phyloP scores from a whole-genome alignment of 2,113 vertebrate genomes.

The Prinia subflava region DNA sequence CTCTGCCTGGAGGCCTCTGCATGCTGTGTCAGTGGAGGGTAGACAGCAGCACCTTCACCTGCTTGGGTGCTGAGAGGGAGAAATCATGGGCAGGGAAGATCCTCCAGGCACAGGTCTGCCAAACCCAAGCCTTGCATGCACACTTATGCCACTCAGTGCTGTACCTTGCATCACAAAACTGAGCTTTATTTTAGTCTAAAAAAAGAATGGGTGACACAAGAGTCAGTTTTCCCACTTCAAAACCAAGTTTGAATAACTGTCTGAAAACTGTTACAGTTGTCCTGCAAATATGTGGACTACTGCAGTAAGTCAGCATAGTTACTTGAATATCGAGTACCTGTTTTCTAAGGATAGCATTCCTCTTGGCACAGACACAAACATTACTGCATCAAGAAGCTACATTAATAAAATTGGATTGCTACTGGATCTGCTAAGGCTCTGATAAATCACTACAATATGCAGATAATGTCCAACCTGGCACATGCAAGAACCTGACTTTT shows the following conservation, averaged over 20 bases:
- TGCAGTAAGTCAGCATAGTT: background rate
- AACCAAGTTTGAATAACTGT: background rate
- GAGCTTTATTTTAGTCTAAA: background rate
- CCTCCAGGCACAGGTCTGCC: background rate
- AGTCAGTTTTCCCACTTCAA: background rate
- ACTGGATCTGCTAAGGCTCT: background rate
- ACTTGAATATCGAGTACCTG: background rate
- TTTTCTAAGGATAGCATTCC: background rate
- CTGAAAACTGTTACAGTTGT: background rate
- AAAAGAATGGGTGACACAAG: background rate
- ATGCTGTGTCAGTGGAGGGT: accelerated
- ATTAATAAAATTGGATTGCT: background rate
- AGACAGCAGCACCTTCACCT: background rate
- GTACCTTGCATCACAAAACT: background rate
- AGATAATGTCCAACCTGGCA: background rate
- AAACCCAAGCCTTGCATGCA: background rate
- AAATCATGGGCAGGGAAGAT: background rate
- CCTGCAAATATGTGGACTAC: background rate
- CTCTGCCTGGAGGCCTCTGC: background rate
- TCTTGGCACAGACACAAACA: background rate
- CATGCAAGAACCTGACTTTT: background rate
- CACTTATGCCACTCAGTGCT: background rate
- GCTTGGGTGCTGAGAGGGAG: background rate
- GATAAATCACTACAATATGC: background rate
- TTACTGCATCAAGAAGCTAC: background rate